These are phyloP conservation scores for Oncorhynchus kisutch DNA, from an alignment of 2,113 vertebrate genomes.

Conservation along the genomic window DNA sequence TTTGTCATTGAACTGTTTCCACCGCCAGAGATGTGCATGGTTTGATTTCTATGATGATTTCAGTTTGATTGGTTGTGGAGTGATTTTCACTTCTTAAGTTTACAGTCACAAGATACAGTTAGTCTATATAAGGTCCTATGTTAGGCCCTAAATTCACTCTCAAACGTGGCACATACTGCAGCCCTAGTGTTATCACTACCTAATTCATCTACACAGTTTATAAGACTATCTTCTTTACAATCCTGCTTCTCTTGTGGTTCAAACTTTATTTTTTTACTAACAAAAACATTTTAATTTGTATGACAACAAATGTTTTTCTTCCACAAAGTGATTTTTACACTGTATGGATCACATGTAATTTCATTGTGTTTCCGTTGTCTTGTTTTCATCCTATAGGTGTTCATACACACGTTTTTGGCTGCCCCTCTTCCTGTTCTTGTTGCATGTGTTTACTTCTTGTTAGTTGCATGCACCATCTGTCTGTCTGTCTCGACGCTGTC, in stretches of 20 bases:
- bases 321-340: slow-evolving; percentile 8
- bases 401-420: slow-evolving; percentile 73
- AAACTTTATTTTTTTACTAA: slow-evolving; percentile 9
- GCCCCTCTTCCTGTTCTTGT: slow-evolving; percentile 72
- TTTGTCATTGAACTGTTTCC: neutral
- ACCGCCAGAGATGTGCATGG: neutral
- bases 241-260: slow-evolving; percentile 36
- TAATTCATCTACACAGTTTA: neutral
- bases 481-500: neutral
- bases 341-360: slow-evolving; percentile 43
- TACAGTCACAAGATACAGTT: slow-evolving; percentile 14
- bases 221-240: neutral
- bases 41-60: slow-evolving; percentile 44
- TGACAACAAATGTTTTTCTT: neutral
- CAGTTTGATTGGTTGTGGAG: slow-evolving; percentile 29
- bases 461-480: slow-evolving; percentile 26
- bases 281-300: neutral
- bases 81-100: slow-evolving; percentile 17
- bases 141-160: neutral
- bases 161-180: neutral
- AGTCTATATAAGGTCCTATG: neutral
- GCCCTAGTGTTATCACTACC: neutral
- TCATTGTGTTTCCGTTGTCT: slow-evolving; percentile 39
- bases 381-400: slow-evolving; percentile 69
- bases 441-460: slow-evolving; percentile 66